Conservation (phyloP, 1,140 invertebrate species). For the Monochamus saltuarius region DNA sequence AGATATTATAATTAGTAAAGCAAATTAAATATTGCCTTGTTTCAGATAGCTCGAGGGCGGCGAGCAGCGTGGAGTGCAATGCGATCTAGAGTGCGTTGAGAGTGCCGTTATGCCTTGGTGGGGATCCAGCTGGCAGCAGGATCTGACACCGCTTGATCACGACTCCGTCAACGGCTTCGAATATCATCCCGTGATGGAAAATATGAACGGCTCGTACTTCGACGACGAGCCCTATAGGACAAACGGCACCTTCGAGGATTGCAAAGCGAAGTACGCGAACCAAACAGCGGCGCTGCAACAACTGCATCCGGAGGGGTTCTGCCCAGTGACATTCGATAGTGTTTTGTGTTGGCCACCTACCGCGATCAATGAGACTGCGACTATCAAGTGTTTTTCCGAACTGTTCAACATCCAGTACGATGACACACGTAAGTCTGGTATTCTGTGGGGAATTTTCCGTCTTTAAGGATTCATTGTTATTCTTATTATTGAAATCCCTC, state of each 20-base stretch:
- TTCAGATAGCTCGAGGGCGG: too few relatives aligned
- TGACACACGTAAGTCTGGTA: constrained; percentile 44
- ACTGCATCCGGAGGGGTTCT: constrained; percentile 36
- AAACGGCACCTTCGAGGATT: constrained; percentile 24
- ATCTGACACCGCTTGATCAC: too few relatives aligned
- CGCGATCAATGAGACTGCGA: constrained; percentile 49
- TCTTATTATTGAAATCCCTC: too few relatives aligned
- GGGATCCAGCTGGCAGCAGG: too few relatives aligned
- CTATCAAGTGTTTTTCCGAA: constrained; percentile 58
- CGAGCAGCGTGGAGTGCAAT: too few relatives aligned
- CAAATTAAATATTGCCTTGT: too few relatives aligned
- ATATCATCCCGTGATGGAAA: not conserved
- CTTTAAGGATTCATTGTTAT: too few relatives aligned
- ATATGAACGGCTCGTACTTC: constrained; percentile 10
- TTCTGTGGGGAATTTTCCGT: too few relatives aligned
- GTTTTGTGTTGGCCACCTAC: constrained; percentile 62
- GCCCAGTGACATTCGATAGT: constrained; percentile 53
- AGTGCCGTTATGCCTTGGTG: too few relatives aligned
- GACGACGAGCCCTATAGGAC: constrained; percentile 2
- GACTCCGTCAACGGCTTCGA: too few relatives aligned
- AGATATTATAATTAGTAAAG: too few relatives aligned
- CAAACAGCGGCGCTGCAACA: constrained; percentile 22
- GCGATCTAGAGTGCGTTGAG: too few relatives aligned
- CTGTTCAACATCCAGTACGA: constrained; percentile 58
- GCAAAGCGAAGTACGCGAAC: constrained; percentile 29